Percentiles rank a stretch among this genome's conserved stretches.
Evolutionary conservation across 2,113 vertebrate genomes (phyloP).

Genomic region (Steatornis caripensis): DNA sequence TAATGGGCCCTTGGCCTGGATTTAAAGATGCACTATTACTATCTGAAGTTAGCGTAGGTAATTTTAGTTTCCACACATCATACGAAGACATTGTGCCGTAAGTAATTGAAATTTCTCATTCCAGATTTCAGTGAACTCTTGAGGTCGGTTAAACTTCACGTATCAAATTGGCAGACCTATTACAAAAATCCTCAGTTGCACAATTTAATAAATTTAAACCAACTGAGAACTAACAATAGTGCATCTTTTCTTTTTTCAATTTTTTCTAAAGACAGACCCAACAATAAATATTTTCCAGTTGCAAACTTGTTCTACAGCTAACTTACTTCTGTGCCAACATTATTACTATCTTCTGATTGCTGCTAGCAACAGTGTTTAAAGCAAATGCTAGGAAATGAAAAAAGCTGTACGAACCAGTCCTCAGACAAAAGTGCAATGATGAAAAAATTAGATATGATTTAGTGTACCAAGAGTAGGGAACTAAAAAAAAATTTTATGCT

Average conservation of each 20-base stretch:
- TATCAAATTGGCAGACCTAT: not conserved
- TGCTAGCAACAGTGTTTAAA: conserved; percentile 58
- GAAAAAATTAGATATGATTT: conserved; percentile 68
- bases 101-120: conserved; percentile 3
- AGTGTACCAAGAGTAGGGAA: conserved; percentile 71
- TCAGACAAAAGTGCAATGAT: conserved; percentile 47
- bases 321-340: conserved; percentile 45
- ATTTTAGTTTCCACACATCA: not conserved
- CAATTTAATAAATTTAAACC: not conserved
- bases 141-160: not conserved
- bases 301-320: conserved; percentile 60
- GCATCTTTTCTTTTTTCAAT: conserved; percentile 24
- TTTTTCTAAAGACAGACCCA: not conserved
- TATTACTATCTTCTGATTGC: conserved; percentile 28
- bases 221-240: conserved; percentile 40
- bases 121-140: not conserved
- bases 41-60: not conserved
- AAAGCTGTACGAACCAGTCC: conserved; percentile 56
- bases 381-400: conserved; percentile 59
- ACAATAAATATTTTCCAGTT: conserved; percentile 56
- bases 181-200: not conserved
- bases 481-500: conserved; percentile 23
- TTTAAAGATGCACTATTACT: conserved; percentile 58
- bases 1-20: conserved; percentile 36
- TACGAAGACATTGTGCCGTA: not conserved